A percentile compares a stretch with the other conserved stretches of the same genome.
Conservation (phyloP, 2,888 invertebrate species). For the Parnassius orleans region DNA sequence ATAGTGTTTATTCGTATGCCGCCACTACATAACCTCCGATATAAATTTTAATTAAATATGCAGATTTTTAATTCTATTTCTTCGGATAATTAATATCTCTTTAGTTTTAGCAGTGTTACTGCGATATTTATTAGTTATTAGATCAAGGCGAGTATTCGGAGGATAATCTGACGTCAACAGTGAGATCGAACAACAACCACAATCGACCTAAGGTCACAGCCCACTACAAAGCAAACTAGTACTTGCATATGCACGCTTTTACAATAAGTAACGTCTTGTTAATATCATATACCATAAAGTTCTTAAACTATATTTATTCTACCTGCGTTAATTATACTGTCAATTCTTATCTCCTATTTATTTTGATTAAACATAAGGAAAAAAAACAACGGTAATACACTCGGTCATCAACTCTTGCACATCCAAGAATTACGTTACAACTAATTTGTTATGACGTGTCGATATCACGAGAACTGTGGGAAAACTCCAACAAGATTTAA, state of each 20-base stretch:
- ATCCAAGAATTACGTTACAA: slow-evolving; percentile 32
- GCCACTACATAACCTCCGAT: no score
- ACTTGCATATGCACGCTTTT: no score
- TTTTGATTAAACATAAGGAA: neutral
- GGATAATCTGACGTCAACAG: slow-evolving; percentile 59
- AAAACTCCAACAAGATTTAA: slow-evolving; percentile 15
- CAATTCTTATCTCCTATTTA: slow-evolving; percentile 13
- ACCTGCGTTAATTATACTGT: slow-evolving; percentile 8
- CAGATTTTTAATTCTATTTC: no score
- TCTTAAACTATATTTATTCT: slow-evolving; percentile 1
- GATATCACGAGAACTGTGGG: slow-evolving; percentile 15
- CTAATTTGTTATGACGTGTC: slow-evolving; percentile 25
- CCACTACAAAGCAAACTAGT: slow-evolving; percentile 35
- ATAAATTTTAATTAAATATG: no score
- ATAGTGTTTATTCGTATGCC: no score
- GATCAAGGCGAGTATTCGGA: slow-evolving; percentile 64
- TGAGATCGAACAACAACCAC: slow-evolving; percentile 53
- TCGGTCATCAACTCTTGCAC: slow-evolving; percentile 52
- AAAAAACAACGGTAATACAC: slow-evolving; percentile 2
- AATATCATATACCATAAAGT: no score
- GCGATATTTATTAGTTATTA: slow-evolving; percentile 48
- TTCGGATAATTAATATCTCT: no score
- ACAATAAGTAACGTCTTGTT: no score
- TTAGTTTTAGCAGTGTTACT: slow-evolving; percentile 35
- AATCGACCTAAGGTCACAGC: slow-evolving; percentile 55